Evolutionary conservation across 2,797 vertebrate genomes (phyloP).

Genomic region (Chlorospingus semifuscus): DNA sequence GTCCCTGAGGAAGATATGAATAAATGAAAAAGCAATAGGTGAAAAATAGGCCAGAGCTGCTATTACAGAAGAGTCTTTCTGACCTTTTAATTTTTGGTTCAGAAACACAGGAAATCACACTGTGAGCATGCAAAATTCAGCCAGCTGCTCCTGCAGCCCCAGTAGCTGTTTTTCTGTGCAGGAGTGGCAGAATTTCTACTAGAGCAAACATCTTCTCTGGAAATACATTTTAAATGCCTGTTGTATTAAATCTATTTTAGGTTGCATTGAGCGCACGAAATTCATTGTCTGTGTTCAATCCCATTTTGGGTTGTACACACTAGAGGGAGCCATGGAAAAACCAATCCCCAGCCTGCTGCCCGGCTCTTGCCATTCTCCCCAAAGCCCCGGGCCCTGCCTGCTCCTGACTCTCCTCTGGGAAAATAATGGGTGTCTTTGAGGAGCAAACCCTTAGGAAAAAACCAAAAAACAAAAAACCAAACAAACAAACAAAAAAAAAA

Average conservation of each 20-base stretch:
- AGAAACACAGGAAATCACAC: background rate
- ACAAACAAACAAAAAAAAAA: rapidly evolving
- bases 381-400: background rate
- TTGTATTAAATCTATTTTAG: background rate
- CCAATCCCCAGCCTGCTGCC: background rate
- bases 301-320: background rate
- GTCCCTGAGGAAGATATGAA: conserved; percentile 52
- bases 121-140: background rate
- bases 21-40: conserved; percentile 43
- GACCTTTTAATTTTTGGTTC: background rate
- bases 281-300: background rate
- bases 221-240: background rate
- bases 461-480: background rate
- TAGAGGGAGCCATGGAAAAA: conserved; percentile 59
- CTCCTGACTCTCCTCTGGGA: background rate
- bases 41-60: conserved; percentile 53
- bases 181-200: background rate
- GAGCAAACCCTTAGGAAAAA: background rate
- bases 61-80: background rate
- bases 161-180: background rate
- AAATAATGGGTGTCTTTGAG: background rate
- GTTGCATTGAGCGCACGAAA: rapidly evolving
- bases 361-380: background rate
- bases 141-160: background rate
- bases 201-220: background rate